Conservation (phyloP, 2,888 invertebrate species). For the Mycalesis mineus region DNA sequence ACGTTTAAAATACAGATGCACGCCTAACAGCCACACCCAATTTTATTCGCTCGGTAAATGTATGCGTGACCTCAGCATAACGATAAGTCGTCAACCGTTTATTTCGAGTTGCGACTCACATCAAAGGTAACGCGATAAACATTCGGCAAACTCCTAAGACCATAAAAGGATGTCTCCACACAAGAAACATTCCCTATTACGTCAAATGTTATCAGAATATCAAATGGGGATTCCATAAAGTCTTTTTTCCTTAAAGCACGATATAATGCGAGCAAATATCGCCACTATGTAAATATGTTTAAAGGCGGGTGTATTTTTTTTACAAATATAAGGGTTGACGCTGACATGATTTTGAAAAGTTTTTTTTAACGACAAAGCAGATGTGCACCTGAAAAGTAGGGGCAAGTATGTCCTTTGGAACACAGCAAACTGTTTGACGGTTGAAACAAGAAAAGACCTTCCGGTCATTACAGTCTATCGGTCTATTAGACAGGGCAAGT, state of each 20-base stretch:
- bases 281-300: not conserved
- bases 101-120: not conserved
- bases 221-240: constrained; percentile 53
- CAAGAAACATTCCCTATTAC: constrained; percentile 56
- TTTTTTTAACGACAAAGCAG: too few species aligned
- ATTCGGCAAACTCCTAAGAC: not conserved
- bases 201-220: constrained; percentile 69
- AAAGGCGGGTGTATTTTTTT: not conserved
- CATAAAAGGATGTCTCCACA: constrained; percentile 28
- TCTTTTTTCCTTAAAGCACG: constrained; percentile 17
- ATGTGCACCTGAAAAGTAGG: too few species aligned
- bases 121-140: constrained; percentile 4
- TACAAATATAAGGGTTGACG: too few species aligned
- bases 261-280: not conserved
- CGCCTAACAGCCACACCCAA: too few species aligned
- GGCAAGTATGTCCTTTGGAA: too few species aligned
- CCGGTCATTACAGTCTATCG: too few species aligned
- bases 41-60: not conserved
- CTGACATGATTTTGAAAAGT: too few species aligned
- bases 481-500: too few species aligned
- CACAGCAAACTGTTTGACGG: too few species aligned
- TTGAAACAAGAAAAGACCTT: too few species aligned
- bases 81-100: not conserved
- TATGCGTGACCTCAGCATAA: not conserved
- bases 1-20: too few species aligned